Percentiles rank a stretch among this genome's conserved stretches.
Evolutionary conservation across 2,113 vertebrate genomes (phyloP).

Genomic region (Hippocampus comes): DNA sequence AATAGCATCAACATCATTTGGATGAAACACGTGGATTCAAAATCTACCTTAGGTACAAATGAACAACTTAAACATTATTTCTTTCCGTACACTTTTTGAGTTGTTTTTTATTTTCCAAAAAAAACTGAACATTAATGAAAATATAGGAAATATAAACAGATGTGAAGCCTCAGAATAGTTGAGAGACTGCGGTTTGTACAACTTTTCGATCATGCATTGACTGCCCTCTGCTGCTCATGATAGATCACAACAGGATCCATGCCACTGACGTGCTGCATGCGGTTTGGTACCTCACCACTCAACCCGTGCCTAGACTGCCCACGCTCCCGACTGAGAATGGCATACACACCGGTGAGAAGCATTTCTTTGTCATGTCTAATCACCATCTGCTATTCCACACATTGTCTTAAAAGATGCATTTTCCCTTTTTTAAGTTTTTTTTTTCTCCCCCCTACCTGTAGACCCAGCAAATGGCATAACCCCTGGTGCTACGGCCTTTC

Average conservation of each 20-base stretch:
- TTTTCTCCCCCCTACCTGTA: constrained; percentile 34
- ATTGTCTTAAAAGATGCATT: neutral
- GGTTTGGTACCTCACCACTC: constrained; percentile 97
- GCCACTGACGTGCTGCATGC: constrained; percentile 96
- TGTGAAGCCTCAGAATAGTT: neutral
- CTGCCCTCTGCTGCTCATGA: constrained; percentile 3
- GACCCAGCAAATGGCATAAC: constrained; percentile 86
- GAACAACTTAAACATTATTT: neutral
- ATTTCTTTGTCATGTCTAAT: neutral
- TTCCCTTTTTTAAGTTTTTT: neutral
- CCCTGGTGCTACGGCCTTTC: constrained; percentile 79
- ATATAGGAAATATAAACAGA: neutral
- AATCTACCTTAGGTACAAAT: neutral
- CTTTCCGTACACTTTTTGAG: neutral
- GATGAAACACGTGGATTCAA: no score
- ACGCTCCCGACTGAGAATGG: constrained; percentile 77
- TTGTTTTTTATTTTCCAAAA: neutral
- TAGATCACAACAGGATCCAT: constrained; percentile 96
- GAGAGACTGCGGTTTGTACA: neutral
- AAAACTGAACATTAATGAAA: neutral
- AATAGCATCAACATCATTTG: neutral
- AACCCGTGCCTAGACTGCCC: constrained; percentile 87
- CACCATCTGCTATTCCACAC: no score
- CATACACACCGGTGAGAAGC: constrained; percentile 80
- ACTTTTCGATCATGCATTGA: neutral